A percentile compares a stretch with the other conserved stretches of the same genome.
Conservation (phyloP, 2,113 vertebrate species). For the Chloroceryle aenea region DNA sequence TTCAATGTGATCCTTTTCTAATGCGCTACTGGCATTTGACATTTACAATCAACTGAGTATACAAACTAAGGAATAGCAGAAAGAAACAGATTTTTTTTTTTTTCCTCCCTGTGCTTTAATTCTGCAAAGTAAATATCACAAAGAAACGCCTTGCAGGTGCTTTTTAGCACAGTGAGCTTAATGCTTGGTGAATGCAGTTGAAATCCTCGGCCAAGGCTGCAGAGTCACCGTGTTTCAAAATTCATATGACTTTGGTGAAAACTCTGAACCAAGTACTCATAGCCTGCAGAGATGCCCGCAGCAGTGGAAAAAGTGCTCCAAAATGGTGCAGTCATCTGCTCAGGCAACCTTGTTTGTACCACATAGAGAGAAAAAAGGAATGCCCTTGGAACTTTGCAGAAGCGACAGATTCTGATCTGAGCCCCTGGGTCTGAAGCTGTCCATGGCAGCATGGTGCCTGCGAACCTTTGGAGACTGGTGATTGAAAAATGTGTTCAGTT, state of each 20-base stretch:
- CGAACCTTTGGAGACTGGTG: not conserved
- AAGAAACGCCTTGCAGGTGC: conserved; percentile 34
- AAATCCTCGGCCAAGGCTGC: conserved; percentile 42
- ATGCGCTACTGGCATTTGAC: not conserved
- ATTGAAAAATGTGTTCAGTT: not conserved
- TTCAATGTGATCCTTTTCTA: not conserved
- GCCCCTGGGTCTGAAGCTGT: not conserved
- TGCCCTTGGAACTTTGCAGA: not conserved
- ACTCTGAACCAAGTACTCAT: not conserved
- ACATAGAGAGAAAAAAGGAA: not conserved
- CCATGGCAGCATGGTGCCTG: rapidly evolving
- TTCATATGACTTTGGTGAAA: conserved; percentile 46
- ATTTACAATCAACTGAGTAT: conserved; percentile 31
- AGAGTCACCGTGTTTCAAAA: conserved; percentile 56
- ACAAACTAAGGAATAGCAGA: not conserved
- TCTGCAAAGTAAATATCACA: conserved; percentile 60
- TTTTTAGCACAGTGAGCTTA: conserved; percentile 41
- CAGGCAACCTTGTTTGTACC: not conserved
- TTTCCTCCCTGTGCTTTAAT: conserved; percentile 17
- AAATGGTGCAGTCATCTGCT: conserved; percentile 34
- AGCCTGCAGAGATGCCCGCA: not conserved
- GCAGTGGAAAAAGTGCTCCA: not conserved
- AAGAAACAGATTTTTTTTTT: not conserved
- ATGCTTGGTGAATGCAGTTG: not conserved
- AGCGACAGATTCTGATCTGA: rapidly evolving